Base-by-base conservation (phyloP, 2,797 vertebrate genomes). In the Adelosebastes latens region DNA sequence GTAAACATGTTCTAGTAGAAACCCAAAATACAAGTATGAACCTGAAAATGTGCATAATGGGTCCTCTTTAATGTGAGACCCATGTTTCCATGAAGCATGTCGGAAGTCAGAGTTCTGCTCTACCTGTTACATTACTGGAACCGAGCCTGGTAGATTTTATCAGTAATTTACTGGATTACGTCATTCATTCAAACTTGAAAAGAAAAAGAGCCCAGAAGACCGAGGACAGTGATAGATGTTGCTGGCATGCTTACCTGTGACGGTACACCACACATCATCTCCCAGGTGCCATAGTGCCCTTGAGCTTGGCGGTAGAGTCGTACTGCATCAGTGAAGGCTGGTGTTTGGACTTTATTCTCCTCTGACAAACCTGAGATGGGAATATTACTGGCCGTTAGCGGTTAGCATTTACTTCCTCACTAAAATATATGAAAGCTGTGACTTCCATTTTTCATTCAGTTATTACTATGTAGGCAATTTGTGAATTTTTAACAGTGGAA, bases 201-300 rank as follows among this genome's bases (percentile, higher is more conserved):
- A 27, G 7, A 20, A 36, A 75, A 24, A 16, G 8, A 53, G 2
- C 1, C 63, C 36, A 22, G 18, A 12, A 10, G 11, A 3, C 0
- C 6, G 11, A 70, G 16, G 8, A 39, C 2, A 0, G 14, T 18
- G 53, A 59, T 11, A 20, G 2, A 2, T 18, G 71, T 52, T 8
- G 3, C n/a, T 68, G 59, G 8, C 20, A n/a, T 14, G 25, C 92
- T 91, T 84, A 99, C 98, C 97, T 99, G 98, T 32, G 94, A 92
- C 32, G 97, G 96, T 0, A 90, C 94, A 1, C 98, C 98, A 4
- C 98, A 98, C 79, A 99, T 97, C 98, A 99, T 97, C 77, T 99
- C 98, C 98, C 98, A 99, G 75, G 98, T 99, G 89, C 98, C 98
- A 0, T 97, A 99, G 70, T 97, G 94, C 66, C 97, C 96, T 79